These are phyloP conservation scores for Cydia pomonella DNA, from an alignment of 1,140 invertebrate genomes.

Conservation along the genomic window DNA sequence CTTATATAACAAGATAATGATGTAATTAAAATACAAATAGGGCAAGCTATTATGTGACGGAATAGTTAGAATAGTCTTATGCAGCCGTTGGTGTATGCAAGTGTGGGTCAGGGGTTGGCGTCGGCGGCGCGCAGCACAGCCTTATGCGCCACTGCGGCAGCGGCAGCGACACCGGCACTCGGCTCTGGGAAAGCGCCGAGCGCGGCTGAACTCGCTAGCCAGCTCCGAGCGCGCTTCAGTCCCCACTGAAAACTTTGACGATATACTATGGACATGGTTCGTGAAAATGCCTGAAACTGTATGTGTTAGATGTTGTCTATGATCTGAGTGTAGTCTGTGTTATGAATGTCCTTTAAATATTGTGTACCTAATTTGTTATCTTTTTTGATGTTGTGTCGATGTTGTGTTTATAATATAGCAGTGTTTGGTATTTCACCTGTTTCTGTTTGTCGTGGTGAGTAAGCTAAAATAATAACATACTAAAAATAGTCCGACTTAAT, in stretches of 20 bases:
- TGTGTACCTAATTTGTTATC: background rate
- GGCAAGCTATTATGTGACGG: background rate
- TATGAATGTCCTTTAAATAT: background rate
- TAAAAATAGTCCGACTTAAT: no score
- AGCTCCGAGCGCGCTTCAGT: background rate
- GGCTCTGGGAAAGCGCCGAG: slow-evolving; percentile 5
- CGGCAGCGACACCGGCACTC: slow-evolving; percentile 9
- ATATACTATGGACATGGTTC: slow-evolving; percentile 2
- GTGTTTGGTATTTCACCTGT: background rate
- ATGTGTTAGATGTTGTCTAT: background rate
- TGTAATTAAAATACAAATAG: background rate
- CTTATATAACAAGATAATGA: background rate
- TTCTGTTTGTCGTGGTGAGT: background rate
- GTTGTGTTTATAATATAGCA: slow-evolving; percentile 15
- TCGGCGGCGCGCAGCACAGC: slow-evolving; percentile 22
- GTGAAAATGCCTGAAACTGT: background rate
- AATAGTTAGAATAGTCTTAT: background rate
- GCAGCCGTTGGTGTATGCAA: background rate
- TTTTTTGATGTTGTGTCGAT: slow-evolving; percentile 14
- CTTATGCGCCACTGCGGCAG: slow-evolving; percentile 31
- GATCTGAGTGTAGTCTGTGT: slow-evolving; percentile 11
- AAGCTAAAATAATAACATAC: background rate
- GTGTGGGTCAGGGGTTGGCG: slow-evolving; percentile 11
- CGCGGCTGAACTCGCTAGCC: background rate
- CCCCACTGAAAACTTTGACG: slow-evolving; percentile 20